Conservation (phyloP, 1,140 invertebrate species). For the silkworm (Bombyx mori) region ASM3026992v2 NC_085117.1:16227001-16227500, state of each 20-base stretch:
- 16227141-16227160: slow-evolving; percentile 26
- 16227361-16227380: neutral
- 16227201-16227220: slow-evolving; percentile 61
- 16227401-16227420: too few species aligned
- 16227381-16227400: too few species aligned
- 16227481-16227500: too few species aligned
- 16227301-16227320: slow-evolving; percentile 53
- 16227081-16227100: slow-evolving; percentile 33
- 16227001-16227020: slow-evolving; percentile 62
- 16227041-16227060: slow-evolving; percentile 54
- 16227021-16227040: slow-evolving; percentile 65
- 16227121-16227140: slow-evolving; percentile 37
- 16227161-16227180: slow-evolving; percentile 42
- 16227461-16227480: too few species aligned
- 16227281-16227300: slow-evolving; percentile 55
- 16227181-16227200: slow-evolving; percentile 65
- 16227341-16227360: slow-evolving; percentile 26
- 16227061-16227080: slow-evolving; percentile 48
- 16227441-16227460: too few species aligned
- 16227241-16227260: slow-evolving; percentile 62
- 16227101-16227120: slow-evolving; percentile 19
- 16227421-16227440: too few species aligned
- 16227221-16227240: slow-evolving; percentile 55
- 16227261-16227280: slow-evolving; percentile 68
- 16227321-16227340: slow-evolving; percentile 46